Base-by-base conservation (phyloP, 1,140 invertebrate genomes). In the Thaumetopoea pityocampa region DNA sequence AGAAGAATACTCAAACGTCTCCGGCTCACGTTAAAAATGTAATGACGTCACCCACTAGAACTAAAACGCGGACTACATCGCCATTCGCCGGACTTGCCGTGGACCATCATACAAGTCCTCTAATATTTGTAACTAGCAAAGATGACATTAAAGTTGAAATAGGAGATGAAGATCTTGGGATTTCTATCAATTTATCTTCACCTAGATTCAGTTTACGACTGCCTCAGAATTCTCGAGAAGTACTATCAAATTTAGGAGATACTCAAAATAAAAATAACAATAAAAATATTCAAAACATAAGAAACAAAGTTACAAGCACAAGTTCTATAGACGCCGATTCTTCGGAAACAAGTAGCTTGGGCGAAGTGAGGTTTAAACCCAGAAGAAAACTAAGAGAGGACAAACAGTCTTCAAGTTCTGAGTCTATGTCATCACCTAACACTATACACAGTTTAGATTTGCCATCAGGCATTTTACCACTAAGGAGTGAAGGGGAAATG, bases 1-100 rank as follows among this genome's bases (percentile, higher is more conserved):
- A 71, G 33, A 85, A 80, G 45, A 74, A 68, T 11, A 85, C 78
- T 1, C 81, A 82, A 47, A 86, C 85, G 3, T 86, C 85, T 4
- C 85, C 85, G 5, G 68, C 74, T n/a, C 73, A 67, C 16, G 69
- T 79, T 1, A 78, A 84, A 44, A 65, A 55, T 47, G 64, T 78
- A 2, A 84, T 84, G 72, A 77, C 84, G 0, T 85, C 85, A 17
- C 85, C 85, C 3, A 74, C 52, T 4, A 67, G 33, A 37, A 74
- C 66, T 9, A 83, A 82, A 51, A 80, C 77, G 1, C 60, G 76
- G 37, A 74, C 71, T 0, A 77, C 82, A 14, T 85, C 85, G 16
- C 83, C 85, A n/a, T 60, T 83, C 27, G 32, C 16, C 4, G 64
- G 54, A 0, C 7, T 61, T 1, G 55, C 63, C 7, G 66, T 77